These are phyloP conservation scores for Eurois occulta DNA, from an alignment of 2,888 invertebrate genomes.

Conservation along the genomic window DNA sequence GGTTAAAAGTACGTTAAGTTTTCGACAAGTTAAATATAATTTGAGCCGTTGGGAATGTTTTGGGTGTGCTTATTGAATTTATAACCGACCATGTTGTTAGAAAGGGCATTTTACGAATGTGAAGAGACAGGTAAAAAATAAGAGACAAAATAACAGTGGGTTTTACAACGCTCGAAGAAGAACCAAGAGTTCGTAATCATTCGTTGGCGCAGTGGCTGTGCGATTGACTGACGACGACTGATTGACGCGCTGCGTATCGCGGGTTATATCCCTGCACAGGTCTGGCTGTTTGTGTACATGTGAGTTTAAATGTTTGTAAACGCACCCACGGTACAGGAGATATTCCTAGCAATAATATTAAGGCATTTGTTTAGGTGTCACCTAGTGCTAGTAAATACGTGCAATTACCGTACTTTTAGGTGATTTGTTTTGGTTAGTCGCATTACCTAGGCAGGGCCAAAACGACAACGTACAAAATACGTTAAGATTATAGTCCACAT, in stretches of 20 bases:
- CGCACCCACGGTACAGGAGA: neutral
- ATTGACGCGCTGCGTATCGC: no score
- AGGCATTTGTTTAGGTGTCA: neutral
- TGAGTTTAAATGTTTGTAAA: neutral
- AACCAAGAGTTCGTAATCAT: neutral
- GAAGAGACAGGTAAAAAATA: neutral
- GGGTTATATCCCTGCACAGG: neutral
- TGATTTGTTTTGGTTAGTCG: neutral
- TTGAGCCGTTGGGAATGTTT: neutral
- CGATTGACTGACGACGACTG: no score
- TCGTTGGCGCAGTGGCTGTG: no score
- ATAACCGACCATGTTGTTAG: neutral
- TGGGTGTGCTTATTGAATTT: neutral
- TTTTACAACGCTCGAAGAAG: neutral
- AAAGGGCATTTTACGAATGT: neutral
- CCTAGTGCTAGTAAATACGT: no score
- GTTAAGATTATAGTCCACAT: no score
- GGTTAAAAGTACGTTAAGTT: slow-evolving; percentile 36
- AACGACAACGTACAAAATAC: neutral
- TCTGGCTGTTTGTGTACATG: neutral
- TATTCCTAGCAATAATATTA: neutral
- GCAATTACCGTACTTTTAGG: no score
- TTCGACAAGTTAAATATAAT: slow-evolving; percentile 2
- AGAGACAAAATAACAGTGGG: neutral
- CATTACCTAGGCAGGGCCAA: no score